These are phyloP conservation scores for Aspidapion aeneum DNA, from an alignment of 2,888 invertebrate species.

Conservation along the genomic window DNA sequence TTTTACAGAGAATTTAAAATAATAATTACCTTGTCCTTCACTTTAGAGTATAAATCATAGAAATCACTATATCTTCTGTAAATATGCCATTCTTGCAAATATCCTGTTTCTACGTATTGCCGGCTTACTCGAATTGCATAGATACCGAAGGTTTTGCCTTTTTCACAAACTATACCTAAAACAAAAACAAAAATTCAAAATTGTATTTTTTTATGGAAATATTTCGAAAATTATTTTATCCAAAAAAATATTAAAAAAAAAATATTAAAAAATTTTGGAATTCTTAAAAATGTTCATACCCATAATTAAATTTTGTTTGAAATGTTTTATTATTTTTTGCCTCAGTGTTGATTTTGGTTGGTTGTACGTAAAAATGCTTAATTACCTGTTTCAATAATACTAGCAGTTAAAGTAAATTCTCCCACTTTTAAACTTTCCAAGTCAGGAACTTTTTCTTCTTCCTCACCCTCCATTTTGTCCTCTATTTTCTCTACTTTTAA, in stretches of 20 bases:
- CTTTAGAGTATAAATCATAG: slow-evolving; percentile 78
- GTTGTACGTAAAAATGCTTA: too few species aligned
- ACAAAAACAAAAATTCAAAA: too few species aligned
- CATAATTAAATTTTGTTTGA: too few species aligned
- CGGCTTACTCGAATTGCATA: slow-evolving; percentile 82
- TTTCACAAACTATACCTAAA: slow-evolving; percentile 73
- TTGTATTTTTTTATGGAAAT: too few species aligned
- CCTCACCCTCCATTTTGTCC: slow-evolving; percentile 10
- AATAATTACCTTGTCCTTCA: slow-evolving; percentile 69
- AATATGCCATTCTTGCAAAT: slow-evolving; percentile 83
- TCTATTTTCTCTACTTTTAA: slow-evolving; percentile 5
- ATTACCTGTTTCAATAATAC: slow-evolving; percentile 64
- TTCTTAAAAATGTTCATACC: not conserved
- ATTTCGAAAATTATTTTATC: too few species aligned
- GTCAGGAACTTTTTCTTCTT: slow-evolving; percentile 25
- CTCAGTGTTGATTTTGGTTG: too few species aligned
- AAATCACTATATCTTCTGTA: slow-evolving; percentile 93
- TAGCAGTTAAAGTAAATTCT: slow-evolving; percentile 50
- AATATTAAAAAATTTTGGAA: slow-evolving; percentile 9
- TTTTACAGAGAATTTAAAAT: too few species aligned
- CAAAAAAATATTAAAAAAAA: too few species aligned
- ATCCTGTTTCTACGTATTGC: slow-evolving; percentile 60
- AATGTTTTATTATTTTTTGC: too few species aligned
- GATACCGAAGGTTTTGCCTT: slow-evolving; percentile 82
- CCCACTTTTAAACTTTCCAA: slow-evolving; percentile 36